Evolutionary conservation across 2,888 invertebrate species (phyloP), one percentile per base, ranked within the genome.

Genomic region (Campopleginae sp.): DNA sequence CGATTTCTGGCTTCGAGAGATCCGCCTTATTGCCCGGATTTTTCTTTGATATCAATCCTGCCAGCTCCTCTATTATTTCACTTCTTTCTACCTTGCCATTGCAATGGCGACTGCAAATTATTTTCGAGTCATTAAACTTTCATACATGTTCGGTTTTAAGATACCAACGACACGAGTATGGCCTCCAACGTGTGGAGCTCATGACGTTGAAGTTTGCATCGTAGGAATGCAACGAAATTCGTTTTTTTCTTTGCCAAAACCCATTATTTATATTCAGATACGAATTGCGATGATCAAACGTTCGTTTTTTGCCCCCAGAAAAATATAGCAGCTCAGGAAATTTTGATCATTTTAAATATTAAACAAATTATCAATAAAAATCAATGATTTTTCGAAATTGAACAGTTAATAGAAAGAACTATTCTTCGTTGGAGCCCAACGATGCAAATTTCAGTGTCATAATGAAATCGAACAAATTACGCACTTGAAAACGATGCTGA

Each of bases 1-100:
- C 96, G 51, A 97, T 94, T 84, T 97, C 95, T 12, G 98, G 97
- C 91, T 95, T 95, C 90, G 96, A 96, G 86, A 98, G 94, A 94
- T 98, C 96, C 0, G 97, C 98, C 92, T 96, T 96, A 92, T 98
- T 97, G 46, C 95, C 95, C 0, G 95, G 93, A 93, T 97, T 97
- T 90, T 96, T 96, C 63, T 95, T 94, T 2, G 95, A 94, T 66
- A 98, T 96, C 88, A 97, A 94, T 19, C 96, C 96, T 0, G 97
- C 98, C 38, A 98, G 92, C 86, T 95, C 95, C 86, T 96, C 95
- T 79, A 98, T 97, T 1, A 98, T 94, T 80, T 96, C 95, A 61
- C 96, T 96, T 81, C 97, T 95, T 19, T 95, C 95, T 8, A 98
- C 94, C 88, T 95, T 95, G 91, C 95, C 96, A 91, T 98, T 98